phyloP scores from a whole-genome alignment of 2,888 invertebrate genomes.

The Icerya purchasi region DNA sequence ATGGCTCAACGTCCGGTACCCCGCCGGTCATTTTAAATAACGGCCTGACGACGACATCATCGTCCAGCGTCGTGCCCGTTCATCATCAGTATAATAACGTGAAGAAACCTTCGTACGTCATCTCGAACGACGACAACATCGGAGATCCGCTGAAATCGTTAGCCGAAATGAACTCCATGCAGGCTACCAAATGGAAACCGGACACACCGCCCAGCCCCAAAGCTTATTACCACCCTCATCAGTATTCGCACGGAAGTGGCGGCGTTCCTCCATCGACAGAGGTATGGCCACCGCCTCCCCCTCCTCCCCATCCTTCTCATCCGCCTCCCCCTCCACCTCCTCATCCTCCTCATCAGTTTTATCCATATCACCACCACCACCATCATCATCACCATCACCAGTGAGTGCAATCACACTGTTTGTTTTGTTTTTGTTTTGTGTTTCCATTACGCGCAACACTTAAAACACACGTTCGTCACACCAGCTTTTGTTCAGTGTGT shows the following conservation, averaged over 20 bases:
- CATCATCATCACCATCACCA: slow-evolving; percentile 8
- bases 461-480: too few relatives aligned
- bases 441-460: too few relatives aligned
- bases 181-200: slow-evolving; percentile 27
- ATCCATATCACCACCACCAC: not conserved
- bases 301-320: slow-evolving; percentile 27
- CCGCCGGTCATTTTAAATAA: slow-evolving; percentile 18
- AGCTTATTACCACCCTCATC: slow-evolving; percentile 24
- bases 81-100: not conserved
- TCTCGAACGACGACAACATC: slow-evolving; percentile 12
- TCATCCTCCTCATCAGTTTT: not conserved
- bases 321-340: slow-evolving; percentile 14
- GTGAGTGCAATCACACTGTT: slow-evolving; percentile 11
- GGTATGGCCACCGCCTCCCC: slow-evolving; percentile 40
- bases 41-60: slow-evolving; percentile 13
- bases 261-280: slow-evolving; percentile 31
- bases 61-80: not conserved
- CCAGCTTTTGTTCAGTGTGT: too few relatives aligned
- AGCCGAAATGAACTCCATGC: slow-evolving; percentile 29
- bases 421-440: too few relatives aligned
- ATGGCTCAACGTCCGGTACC: slow-evolving; percentile 16
- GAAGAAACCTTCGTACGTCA: slow-evolving; percentile 16
- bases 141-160: slow-evolving; percentile 29
- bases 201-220: slow-evolving; percentile 24
- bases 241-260: slow-evolving; percentile 22